phyloP scores from a whole-genome alignment of 2,888 invertebrate species.

The Siphonodentalium dalli region DNA sequence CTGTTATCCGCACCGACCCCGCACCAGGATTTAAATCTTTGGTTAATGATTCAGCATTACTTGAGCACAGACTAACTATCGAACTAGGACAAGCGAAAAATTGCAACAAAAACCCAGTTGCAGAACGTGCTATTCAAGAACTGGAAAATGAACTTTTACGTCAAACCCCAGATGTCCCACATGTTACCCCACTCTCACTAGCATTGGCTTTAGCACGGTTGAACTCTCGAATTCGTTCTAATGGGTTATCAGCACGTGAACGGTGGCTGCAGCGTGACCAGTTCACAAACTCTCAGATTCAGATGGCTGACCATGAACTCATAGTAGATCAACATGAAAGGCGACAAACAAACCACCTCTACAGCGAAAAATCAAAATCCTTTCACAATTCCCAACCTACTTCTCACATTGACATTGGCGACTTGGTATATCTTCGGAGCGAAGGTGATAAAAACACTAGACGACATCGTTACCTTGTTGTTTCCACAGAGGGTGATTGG shows the following conservation, averaged over 20 bases:
- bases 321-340: slow-evolving; percentile 20
- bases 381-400: neutral
- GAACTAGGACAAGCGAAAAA: slow-evolving; percentile 34
- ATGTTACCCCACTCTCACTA: slow-evolving; percentile 15
- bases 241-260: slow-evolving; percentile 32
- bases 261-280: slow-evolving; percentile 34
- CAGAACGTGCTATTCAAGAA: slow-evolving; percentile 38
- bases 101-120: slow-evolving; percentile 42
- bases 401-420: slow-evolving; percentile 19
- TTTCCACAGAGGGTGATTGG: slow-evolving; percentile 23
- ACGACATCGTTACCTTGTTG: slow-evolving; percentile 28
- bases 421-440: slow-evolving; percentile 25
- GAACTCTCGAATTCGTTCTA: slow-evolving; percentile 28
- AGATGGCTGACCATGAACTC: slow-evolving; percentile 21
- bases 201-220: slow-evolving; percentile 23
- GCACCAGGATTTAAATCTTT: slow-evolving; percentile 29
- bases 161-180: slow-evolving; percentile 20
- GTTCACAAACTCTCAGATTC: slow-evolving; percentile 29
- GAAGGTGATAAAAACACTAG: slow-evolving; percentile 22
- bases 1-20: slow-evolving; percentile 33
- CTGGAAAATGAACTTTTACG: slow-evolving; percentile 35
- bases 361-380: slow-evolving; percentile 29
- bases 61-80: slow-evolving; percentile 17
- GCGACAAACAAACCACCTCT: slow-evolving; percentile 24
- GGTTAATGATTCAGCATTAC: slow-evolving; percentile 22